These are phyloP conservation scores for Euphonia xanthogaster DNA, from an alignment of 2,797 vertebrate species.

Conservation along the genomic window DNA sequence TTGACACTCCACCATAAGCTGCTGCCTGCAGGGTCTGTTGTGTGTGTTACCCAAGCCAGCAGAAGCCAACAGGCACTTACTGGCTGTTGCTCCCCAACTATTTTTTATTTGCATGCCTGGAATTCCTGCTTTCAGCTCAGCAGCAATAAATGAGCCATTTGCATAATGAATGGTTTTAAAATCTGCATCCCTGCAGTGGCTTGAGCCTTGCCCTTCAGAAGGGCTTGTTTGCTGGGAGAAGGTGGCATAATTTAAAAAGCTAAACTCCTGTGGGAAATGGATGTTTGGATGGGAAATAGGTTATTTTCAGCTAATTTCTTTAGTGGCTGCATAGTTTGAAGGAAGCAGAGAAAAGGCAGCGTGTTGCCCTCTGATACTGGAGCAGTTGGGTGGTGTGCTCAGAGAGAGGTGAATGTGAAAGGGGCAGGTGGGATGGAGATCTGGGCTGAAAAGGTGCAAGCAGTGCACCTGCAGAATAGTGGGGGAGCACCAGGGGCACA, in stretches of 20 bases:
- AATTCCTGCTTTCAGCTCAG: constrained; percentile 49
- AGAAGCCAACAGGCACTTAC: neutral
- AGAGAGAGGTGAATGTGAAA: neutral
- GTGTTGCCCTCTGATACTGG: accelerated
- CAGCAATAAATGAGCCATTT: constrained; percentile 37
- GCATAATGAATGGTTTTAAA: constrained; percentile 47
- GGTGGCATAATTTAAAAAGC: neutral
- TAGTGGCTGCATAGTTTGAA: accelerated
- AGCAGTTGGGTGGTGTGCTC: neutral
- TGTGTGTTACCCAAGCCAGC: neutral
- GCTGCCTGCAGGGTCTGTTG: neutral
- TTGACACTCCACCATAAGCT: neutral
- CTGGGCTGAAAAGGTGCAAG: neutral
- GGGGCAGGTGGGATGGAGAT: neutral
- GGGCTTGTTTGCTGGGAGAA: neutral
- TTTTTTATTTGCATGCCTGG: constrained; percentile 53
- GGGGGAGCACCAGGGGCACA: accelerated
- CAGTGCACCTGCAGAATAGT: neutral
- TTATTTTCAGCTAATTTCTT: neutral
- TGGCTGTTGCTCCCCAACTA: neutral
- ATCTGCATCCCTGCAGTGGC: neutral
- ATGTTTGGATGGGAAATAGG: neutral
- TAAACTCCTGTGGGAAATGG: neutral
- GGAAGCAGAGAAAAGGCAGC: neutral
- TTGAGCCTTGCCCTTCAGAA: constrained; percentile 24